Evolutionary conservation across 2,797 vertebrate genomes (phyloP).

Genomic region (Cichlasoma orientale): DNA sequence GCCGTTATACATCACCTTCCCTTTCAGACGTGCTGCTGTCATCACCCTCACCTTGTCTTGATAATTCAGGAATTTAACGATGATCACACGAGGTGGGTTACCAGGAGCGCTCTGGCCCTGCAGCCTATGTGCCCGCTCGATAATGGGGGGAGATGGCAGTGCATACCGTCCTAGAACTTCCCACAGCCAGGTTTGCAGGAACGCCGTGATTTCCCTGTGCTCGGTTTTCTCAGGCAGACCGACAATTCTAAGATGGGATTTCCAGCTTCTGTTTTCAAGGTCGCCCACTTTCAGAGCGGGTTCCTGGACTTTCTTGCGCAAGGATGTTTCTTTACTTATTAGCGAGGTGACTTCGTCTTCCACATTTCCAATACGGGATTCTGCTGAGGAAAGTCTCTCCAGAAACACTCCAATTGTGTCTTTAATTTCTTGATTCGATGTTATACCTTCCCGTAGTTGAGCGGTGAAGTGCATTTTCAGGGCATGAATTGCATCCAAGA

Average conservation of each 20-base stretch:
- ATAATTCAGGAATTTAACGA: neutral
- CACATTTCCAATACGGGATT: neutral
- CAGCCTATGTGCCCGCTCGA: too few relatives aligned
- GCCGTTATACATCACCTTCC: neutral
- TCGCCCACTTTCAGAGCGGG: neutral
- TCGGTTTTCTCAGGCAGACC: too few relatives aligned
- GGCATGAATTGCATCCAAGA: neutral
- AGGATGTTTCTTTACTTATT: too few relatives aligned
- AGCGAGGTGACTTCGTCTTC: neutral
- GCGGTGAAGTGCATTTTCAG: neutral
- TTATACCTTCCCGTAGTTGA: neutral
- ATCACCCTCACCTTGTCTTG: neutral
- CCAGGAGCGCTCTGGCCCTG: too few relatives aligned
- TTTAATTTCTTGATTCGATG: neutral
- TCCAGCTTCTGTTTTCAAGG: neutral
- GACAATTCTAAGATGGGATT: neutral
- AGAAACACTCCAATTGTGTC: neutral
- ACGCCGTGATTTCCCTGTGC: too few relatives aligned
- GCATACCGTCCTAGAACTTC: too few relatives aligned
- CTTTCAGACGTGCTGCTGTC: neutral
- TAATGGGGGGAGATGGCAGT: too few relatives aligned
- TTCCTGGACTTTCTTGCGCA: neutral
- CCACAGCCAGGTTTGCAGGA: too few relatives aligned
- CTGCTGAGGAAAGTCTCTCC: neutral
- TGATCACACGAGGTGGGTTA: neutral